Percentiles rank a stretch among this genome's conserved stretches.
phyloP scores from a whole-genome alignment of 2,113 vertebrate species.

The Leucoraja erinaceus region DNA sequence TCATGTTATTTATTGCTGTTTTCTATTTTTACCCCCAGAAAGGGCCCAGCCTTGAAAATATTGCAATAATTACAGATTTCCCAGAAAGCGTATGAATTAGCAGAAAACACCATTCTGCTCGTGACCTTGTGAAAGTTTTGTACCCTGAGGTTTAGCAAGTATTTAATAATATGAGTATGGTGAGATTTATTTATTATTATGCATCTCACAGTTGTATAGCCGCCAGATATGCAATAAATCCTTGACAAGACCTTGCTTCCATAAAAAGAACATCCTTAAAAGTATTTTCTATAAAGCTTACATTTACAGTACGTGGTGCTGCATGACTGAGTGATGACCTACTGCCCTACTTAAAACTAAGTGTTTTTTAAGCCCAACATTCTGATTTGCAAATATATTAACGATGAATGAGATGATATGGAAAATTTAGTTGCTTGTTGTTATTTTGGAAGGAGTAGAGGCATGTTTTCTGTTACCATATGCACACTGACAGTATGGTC shows the following conservation, averaged over 20 bases:
- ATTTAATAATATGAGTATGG: no score
- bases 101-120: slow-evolving; percentile 1
- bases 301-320: not conserved
- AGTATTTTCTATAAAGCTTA: not conserved
- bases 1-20: not conserved
- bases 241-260: not conserved
- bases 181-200: slow-evolving; percentile 12
- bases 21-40: not conserved
- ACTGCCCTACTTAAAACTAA: not conserved
- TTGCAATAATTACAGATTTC: slow-evolving; percentile 13
- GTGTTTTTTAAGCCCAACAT: not conserved
- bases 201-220: not conserved
- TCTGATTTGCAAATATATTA: not conserved
- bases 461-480: not conserved
- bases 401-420: not conserved
- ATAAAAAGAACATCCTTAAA: not conserved
- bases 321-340: not conserved
- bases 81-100: not conserved
- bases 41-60: not conserved
- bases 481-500: not conserved
- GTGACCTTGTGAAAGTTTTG: not conserved
- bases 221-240: not conserved
- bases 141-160: not conserved
- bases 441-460: not conserved
- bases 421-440: not conserved